Evolutionary conservation across 2,113 vertebrate species (phyloP).

Genomic region (Bos javanicus): DNA sequence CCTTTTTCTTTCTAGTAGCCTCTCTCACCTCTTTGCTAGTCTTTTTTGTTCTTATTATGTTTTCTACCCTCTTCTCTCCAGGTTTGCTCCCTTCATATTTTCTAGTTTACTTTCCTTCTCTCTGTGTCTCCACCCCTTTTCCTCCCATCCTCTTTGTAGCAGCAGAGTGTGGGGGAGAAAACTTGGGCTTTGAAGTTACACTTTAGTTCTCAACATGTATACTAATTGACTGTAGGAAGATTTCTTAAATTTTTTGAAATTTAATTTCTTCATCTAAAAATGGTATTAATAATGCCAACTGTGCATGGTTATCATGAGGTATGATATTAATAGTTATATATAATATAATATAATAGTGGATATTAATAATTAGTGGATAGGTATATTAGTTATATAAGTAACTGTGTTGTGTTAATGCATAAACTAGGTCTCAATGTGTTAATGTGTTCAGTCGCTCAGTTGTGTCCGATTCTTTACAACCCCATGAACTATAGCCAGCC

Average conservation of each 20-base stretch:
- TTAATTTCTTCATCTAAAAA: constrained; percentile 26
- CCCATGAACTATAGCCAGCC: not conserved
- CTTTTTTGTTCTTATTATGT: not conserved
- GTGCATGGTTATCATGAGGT: not conserved
- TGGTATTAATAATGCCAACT: not conserved
- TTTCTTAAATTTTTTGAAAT: constrained; percentile 32
- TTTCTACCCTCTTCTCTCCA: not conserved
- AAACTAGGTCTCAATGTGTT: not conserved
- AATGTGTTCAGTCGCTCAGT: not conserved
- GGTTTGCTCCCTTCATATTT: not conserved
- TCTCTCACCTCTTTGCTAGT: not conserved
- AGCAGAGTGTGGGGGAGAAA: not conserved
- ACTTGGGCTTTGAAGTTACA: not conserved
- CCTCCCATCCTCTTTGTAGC: not conserved
- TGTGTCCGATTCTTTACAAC: not conserved
- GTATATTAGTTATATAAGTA: not conserved
- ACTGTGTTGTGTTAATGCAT: not conserved
- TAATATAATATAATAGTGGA: no score
- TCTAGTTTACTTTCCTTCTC: not conserved
- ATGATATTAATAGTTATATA: not conserved
- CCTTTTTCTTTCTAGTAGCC: not conserved
- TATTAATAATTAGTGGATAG: no score
- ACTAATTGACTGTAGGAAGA: not conserved
- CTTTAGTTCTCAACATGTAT: not conserved
- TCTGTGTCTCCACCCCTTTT: not conserved